Evolutionary conservation across 2,888 invertebrate species (phyloP), one percentile per base, ranked within the genome.

Genomic region (Leucophenga montana): DNA sequence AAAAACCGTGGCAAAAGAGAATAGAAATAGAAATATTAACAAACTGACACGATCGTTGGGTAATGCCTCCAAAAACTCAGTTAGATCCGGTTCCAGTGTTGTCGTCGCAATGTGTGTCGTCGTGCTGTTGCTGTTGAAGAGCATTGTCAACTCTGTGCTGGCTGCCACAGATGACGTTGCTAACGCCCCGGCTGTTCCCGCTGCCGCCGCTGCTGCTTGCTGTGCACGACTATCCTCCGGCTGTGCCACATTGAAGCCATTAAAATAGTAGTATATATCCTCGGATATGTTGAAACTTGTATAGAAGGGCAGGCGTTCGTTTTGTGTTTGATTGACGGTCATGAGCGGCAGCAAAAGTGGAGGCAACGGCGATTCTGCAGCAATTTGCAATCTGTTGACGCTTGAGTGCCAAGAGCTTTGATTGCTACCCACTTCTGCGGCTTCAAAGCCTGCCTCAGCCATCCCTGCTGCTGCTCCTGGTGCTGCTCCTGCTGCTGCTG

Each of bases 1-100:
- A 84, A 97, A 95, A 0, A 99, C 95, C 0, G 98, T 98, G 9
- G 96, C 94, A 71, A 97, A 90, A 0, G 97, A 97, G 89, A 98
- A 97, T 14, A 95, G 90, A 18, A 96, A 91, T 14, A 99, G 90
- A 61, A 98, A 91, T 0, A 94, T 90, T n/a, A 96, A 95, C 39
- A 96, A 90, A 14, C 94, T 90, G 3, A 94, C 93, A 54, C 95
- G 92, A 76, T 95, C 94, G 77, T 93, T 92, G 31, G 92, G 91
- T 75, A 93, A 86, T 20, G 89, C 86, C 71, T 90, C 89, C 61
- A 89, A 80, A 69, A 85, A 87, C 75, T 87, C 84, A n/a, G 82
- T 80, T 13, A 89, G 83, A 73, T 87, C 86, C 33, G 88, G 89
- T 65, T 88, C 88, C 1, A 77, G 78, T 14, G 86, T 86, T 44